Conservation (phyloP, 2,797 vertebrate genomes). For the Siniperca scherzeri region DNA sequence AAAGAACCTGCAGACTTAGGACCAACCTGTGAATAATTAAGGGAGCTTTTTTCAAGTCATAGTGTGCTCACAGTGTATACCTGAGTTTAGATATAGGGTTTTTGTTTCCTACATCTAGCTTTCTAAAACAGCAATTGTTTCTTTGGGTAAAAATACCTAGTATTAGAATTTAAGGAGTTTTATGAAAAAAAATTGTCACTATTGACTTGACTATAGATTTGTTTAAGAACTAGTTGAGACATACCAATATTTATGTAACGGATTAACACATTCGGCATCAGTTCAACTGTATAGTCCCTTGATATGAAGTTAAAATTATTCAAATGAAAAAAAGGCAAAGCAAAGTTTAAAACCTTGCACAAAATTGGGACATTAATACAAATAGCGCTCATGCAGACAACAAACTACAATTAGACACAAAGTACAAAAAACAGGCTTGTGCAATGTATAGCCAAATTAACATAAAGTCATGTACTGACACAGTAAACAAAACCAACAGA, state of each 20-base stretch:
- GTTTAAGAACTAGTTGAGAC: background rate
- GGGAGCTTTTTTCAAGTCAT: conserved; percentile 18
- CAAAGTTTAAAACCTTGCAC: background rate
- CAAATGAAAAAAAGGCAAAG: background rate
- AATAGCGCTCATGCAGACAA: background rate
- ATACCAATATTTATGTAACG: background rate
- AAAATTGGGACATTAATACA: background rate
- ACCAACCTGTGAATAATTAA: conserved; percentile 63
- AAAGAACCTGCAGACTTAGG: conserved; percentile 48
- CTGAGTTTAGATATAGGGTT: background rate
- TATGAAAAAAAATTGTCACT: background rate
- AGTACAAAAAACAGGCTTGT: background rate
- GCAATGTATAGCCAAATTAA: background rate
- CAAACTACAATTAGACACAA: background rate
- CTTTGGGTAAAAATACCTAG: background rate
- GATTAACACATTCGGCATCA: background rate
- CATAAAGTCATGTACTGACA: background rate
- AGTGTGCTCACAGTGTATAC: conserved; percentile 11
- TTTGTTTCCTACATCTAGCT: background rate
- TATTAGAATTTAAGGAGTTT: background rate
- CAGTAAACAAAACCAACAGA: background rate
- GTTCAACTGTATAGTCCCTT: background rate
- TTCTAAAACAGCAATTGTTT: background rate
- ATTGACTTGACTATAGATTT: background rate
- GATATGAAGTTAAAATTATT: background rate